Conservation (phyloP, 1,140 invertebrate species). For the Temnothorax curvispinosus region DNA sequence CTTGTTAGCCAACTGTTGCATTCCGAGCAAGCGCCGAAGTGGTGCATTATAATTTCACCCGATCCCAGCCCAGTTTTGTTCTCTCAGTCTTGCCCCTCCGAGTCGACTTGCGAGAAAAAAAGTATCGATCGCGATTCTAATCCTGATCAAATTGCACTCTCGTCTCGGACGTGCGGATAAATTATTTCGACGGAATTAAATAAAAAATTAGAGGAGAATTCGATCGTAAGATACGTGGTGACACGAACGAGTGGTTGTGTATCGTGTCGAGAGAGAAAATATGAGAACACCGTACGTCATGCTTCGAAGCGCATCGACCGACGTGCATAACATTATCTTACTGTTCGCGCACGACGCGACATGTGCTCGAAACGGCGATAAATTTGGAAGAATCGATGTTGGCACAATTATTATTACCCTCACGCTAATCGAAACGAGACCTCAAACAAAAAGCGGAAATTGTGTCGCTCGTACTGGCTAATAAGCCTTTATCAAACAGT, state of each 20-base stretch:
- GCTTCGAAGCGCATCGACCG: background rate
- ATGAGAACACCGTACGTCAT: constrained; percentile 3
- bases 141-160: background rate
- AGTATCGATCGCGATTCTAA: background rate
- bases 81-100: background rate
- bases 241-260: background rate
- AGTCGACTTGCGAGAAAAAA: background rate
- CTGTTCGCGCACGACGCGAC: constrained; percentile 20
- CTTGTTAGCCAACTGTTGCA: constrained; percentile 83
- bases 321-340: constrained; percentile 12
- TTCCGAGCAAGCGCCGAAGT: constrained; percentile 70
- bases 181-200: constrained; percentile 29
- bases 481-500: background rate
- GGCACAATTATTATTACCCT: constrained; percentile 64
- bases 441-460: constrained; percentile 16
- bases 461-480: background rate
- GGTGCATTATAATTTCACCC: constrained; percentile 68
- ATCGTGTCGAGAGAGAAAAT: constrained; percentile 7
- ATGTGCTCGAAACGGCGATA: constrained; percentile 36
- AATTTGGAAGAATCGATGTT: constrained; percentile 72
- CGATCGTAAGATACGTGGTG: background rate
- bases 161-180: background rate
- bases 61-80: constrained; percentile 24
- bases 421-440: constrained; percentile 27
- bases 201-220: background rate